Evolutionary conservation across 2,888 invertebrate genomes (phyloP), one percentile per base, ranked within the genome.

Genomic region (Mesorhabditis sp.): DNA sequence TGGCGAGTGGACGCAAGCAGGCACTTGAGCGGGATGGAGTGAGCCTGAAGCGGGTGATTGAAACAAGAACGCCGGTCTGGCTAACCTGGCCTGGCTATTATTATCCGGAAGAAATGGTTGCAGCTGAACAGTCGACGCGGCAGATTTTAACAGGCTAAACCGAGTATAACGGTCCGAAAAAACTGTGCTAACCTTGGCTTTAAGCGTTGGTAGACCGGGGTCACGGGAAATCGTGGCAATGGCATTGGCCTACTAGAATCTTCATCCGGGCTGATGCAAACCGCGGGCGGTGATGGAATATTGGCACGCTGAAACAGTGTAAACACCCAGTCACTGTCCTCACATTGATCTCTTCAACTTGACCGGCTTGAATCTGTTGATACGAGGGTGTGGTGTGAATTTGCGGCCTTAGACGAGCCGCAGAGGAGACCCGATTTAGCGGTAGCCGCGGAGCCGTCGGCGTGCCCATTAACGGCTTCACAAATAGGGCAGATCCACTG

Each of bases 231-330:
- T 13, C 58, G 58, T 50, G 58, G 58, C 58, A 50, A 50, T 13
- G 58, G 58, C 7, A n/a, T 50, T n/a, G 58, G 58, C n/a, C 58
- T 50, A 50, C n/a, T n/a, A 50, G n/a, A 50, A 50, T 50, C 58
- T 10, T 50, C 58, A 50, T 50, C 58, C 7, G 58, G 58, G n/a
- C 58, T 50, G 58, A 50, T 50, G n/a, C 58, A 50, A 50, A 13
- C n/a, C n/a, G 58, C 10, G n/a, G 58, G 58, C 7, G 58, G 58
- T 13, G 58, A 50, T 50, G 58, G 58, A n/a, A 50, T 50, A 13
- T 50, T 10, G n/a, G n/a, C 58, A 50, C 7, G 7, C 58, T 50
- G 58, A 50, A 50, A 50, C n/a, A 50, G n/a, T 50, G 7, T 50
- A 13, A 50, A 50, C 58, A 13, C n/a, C 58, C 7, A 50, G 10